A percentile compares a stretch with the other conserved stretches of the same genome.
Evolutionary conservation across 2,113 vertebrate species (phyloP).

Genomic region (Nipponia nippon): DNA sequence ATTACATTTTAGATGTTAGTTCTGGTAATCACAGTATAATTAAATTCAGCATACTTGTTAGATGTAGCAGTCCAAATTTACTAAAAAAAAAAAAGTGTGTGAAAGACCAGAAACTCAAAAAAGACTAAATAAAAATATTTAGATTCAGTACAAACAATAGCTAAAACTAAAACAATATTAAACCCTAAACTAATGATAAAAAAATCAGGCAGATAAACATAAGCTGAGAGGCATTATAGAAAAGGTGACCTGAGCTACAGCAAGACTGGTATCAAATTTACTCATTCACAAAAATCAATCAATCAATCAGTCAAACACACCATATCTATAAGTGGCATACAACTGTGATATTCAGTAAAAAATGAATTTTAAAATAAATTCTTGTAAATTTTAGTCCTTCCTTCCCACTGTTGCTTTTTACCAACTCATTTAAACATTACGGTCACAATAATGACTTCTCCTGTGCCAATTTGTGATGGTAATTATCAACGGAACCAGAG

Average conservation of each 20-base stretch:
- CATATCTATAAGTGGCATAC: fast-evolving
- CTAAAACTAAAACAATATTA: background rate
- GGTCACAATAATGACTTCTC: background rate
- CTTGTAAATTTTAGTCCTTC: background rate
- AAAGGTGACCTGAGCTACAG: background rate
- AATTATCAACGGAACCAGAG: background rate
- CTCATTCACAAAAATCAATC: background rate
- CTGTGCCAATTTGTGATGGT: background rate
- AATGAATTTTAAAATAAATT: background rate
- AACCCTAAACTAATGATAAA: background rate
- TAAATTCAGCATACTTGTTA: background rate
- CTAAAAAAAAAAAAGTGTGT: too few species aligned
- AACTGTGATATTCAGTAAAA: background rate
- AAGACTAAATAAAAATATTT: background rate
- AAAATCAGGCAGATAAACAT: background rate
- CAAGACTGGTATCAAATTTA: background rate
- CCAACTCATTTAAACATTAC: background rate
- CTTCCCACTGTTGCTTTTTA: background rate
- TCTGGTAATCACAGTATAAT: background rate
- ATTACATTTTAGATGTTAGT: background rate
- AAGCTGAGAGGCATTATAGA: background rate
- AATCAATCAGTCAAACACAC: background rate
- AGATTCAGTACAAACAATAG: background rate
- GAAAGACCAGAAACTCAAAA: background rate
- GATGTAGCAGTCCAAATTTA: background rate